These are phyloP conservation scores for Elaphurus davidianus DNA, from an alignment of 2,113 vertebrate genomes.

Conservation along the genomic window DNA sequence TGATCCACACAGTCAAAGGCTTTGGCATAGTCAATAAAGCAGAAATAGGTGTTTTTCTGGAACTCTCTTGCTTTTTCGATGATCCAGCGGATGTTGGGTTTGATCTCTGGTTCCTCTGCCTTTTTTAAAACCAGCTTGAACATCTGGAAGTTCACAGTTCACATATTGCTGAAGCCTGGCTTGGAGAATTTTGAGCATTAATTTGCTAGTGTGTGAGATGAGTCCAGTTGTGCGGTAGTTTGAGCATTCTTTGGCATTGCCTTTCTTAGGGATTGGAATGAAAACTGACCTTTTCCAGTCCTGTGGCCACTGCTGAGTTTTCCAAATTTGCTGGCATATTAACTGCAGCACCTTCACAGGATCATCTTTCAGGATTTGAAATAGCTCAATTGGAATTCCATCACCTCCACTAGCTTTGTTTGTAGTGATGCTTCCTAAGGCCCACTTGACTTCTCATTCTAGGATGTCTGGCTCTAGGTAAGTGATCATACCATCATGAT, in stretches of 20 bases:
- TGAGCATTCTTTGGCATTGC: neutral
- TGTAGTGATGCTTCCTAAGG: neutral
- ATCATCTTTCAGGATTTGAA: neutral
- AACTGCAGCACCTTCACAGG: neutral
- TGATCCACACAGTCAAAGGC: neutral
- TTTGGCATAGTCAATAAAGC: neutral
- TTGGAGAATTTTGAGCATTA: neutral
- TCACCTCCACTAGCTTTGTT: neutral
- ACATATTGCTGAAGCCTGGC: neutral
- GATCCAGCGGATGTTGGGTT: neutral
- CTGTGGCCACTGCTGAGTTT: neutral
- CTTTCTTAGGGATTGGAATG: neutral
- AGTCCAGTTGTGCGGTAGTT: rapidly evolving
- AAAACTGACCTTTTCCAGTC: neutral
- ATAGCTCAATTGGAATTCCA: neutral
- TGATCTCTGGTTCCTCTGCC: neutral
- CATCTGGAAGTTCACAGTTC: neutral
- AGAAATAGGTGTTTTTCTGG: neutral
- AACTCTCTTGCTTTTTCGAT: neutral
- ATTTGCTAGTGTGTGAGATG: neutral
- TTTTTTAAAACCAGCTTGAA: neutral
- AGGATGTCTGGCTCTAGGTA: neutral
- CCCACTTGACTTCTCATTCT: neutral
- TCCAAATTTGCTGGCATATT: neutral
- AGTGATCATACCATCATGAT: neutral